These are phyloP conservation scores for Austrofundulus limnaeus DNA, from an alignment of 2,113 vertebrate species.

Conservation along the genomic window DNA sequence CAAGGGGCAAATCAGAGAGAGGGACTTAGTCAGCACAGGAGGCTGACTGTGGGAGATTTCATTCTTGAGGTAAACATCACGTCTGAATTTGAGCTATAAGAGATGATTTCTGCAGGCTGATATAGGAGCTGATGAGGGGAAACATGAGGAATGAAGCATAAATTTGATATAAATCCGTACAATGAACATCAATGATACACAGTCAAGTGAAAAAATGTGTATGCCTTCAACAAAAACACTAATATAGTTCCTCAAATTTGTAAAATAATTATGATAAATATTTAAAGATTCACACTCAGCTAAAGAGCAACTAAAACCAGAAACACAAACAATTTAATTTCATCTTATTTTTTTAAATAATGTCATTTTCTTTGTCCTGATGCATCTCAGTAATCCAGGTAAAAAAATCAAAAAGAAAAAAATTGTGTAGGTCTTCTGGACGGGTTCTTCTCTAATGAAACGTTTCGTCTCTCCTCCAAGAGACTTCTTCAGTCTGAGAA, in stretches of 20 bases:
- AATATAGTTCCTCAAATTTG: background rate
- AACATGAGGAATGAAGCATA: constrained; percentile 23
- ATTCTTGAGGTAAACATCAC: background rate
- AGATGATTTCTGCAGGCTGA: constrained; percentile 13
- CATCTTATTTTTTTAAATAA: no score
- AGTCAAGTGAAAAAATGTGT: constrained; percentile 10
- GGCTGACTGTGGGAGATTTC: constrained; percentile 19
- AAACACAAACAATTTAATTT: background rate
- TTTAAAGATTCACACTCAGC: background rate
- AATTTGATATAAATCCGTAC: constrained; percentile 33
- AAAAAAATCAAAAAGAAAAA: no score
- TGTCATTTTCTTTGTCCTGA: no score
- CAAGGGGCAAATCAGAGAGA: constrained; percentile 56
- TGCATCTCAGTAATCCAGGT: no score
- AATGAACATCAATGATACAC: background rate
- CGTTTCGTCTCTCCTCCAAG: no score
- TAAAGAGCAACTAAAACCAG: background rate
- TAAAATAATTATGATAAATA: background rate
- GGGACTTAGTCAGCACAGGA: constrained; percentile 42
- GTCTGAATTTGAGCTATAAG: constrained; percentile 12
- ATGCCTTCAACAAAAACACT: constrained; percentile 10
- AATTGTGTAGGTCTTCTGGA: no score
- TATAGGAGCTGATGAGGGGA: constrained; percentile 20
- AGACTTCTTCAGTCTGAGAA: no score
- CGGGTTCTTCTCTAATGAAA: no score